Conservation (phyloP, 2,113 vertebrate genomes). For the Panthera tigris region DNA sequence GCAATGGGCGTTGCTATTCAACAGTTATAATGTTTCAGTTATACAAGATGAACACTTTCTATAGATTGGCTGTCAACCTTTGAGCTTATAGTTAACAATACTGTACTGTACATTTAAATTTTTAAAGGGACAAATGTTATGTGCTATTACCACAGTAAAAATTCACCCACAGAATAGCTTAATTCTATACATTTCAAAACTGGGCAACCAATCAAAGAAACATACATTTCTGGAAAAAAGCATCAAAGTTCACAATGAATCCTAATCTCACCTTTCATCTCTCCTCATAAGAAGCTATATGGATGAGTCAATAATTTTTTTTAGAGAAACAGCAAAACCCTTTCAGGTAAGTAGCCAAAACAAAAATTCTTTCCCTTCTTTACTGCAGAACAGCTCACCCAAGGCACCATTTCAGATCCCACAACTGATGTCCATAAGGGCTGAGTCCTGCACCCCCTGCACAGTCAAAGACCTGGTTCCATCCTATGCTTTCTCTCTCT, state of each 20-base stretch:
- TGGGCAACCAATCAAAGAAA: not conserved
- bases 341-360: accelerated
- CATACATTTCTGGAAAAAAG: not conserved
- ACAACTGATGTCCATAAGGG: not conserved
- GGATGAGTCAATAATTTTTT: not conserved
- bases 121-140: not conserved
- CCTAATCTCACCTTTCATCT: not conserved
- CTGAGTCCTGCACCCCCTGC: not conserved
- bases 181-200: not conserved
- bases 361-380: not conserved
- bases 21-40: not conserved
- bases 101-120: accelerated
- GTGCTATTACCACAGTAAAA: not conserved
- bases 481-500: not conserved
- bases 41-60: not conserved
- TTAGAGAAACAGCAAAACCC: not conserved
- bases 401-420: not conserved
- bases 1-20: too few relatives aligned
- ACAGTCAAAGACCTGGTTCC: too few relatives aligned
- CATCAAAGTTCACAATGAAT: not conserved
- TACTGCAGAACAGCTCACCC: not conserved
- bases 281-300: not conserved
- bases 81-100: not conserved
- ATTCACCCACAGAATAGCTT: not conserved
- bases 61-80: not conserved